Evolutionary conservation across 1,140 invertebrate genomes (phyloP).

Genomic region (Eufriesea mexicana): DNA sequence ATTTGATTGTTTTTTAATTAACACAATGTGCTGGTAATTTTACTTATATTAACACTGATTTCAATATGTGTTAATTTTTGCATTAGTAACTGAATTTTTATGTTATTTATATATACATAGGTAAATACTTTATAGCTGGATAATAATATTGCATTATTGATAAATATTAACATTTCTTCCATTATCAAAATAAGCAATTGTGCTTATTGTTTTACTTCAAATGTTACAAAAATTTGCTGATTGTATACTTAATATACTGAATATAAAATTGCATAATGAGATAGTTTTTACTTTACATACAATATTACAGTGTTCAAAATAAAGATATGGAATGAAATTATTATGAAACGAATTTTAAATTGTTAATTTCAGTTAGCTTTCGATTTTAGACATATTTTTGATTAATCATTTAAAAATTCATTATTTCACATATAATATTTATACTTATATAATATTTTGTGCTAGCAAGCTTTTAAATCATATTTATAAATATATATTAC

Average conservation of each 20-base stretch:
- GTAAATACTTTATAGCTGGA: conserved; percentile 20
- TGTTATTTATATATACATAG: conserved; percentile 28
- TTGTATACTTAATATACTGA: background rate
- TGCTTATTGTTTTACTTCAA: background rate
- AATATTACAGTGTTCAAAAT: background rate
- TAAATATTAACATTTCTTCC: conserved; percentile 19
- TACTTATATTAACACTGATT: conserved; percentile 13
- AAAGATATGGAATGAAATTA: conserved; percentile 1
- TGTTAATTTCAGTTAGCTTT: background rate
- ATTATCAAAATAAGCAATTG: background rate
- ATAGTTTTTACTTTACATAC: background rate
- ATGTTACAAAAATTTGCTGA: background rate
- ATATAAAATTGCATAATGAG: conserved; percentile 4
- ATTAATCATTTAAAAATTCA: conserved; percentile 9
- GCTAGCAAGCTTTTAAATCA: conserved; percentile 4
- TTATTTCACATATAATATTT: conserved; percentile 2
- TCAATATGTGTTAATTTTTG: background rate
- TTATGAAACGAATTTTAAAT: background rate
- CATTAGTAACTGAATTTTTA: conserved; percentile 33
- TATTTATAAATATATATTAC: conserved; percentile 25
- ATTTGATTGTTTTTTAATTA: conserved; percentile 14
- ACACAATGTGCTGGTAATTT: conserved; percentile 18
- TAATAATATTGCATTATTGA: conserved; percentile 20
- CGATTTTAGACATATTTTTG: background rate
- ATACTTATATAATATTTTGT: conserved; percentile 20